Evolutionary conservation across 2,113 vertebrate genomes (phyloP).

Genomic region (Candoia aspera): DNA sequence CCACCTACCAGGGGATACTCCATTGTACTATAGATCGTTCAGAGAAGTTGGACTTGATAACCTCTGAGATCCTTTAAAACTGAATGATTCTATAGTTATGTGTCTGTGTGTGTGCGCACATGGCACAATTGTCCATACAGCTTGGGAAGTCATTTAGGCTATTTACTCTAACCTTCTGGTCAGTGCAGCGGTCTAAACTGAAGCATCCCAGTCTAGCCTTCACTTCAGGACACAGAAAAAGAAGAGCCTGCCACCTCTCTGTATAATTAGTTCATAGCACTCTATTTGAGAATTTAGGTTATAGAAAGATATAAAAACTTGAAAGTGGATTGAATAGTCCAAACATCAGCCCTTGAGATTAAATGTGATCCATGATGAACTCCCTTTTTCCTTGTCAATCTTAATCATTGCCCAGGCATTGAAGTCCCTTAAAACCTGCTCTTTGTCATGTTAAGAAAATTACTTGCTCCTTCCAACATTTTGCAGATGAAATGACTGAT

Average conservation of each 20-base stretch:
- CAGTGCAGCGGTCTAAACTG: not conserved
- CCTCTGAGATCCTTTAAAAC: not conserved
- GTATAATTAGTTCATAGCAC: not conserved
- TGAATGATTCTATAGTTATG: not conserved
- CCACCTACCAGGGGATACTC: not conserved
- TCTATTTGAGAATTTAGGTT: too few species aligned
- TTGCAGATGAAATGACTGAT: conserved; percentile 30
- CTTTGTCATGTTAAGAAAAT: not conserved
- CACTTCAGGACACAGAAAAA: too few species aligned
- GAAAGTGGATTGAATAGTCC: not conserved
- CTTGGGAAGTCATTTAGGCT: not conserved
- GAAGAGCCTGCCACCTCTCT: too few species aligned
- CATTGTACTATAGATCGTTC: not conserved
- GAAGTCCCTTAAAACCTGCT: not conserved
- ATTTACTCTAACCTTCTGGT: not conserved
- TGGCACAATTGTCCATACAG: not conserved
- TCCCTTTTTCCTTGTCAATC: not conserved
- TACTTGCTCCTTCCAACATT: not conserved
- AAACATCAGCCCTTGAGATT: not conserved
- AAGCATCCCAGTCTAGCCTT: not conserved
- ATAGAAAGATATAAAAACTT: too few species aligned
- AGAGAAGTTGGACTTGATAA: not conserved
- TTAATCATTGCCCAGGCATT: not conserved
- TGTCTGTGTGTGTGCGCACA: not conserved
- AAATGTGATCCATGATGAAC: not conserved